Evolutionary conservation across 2,797 vertebrate genomes (phyloP).

Genomic region (Botia almorhae): DNA sequence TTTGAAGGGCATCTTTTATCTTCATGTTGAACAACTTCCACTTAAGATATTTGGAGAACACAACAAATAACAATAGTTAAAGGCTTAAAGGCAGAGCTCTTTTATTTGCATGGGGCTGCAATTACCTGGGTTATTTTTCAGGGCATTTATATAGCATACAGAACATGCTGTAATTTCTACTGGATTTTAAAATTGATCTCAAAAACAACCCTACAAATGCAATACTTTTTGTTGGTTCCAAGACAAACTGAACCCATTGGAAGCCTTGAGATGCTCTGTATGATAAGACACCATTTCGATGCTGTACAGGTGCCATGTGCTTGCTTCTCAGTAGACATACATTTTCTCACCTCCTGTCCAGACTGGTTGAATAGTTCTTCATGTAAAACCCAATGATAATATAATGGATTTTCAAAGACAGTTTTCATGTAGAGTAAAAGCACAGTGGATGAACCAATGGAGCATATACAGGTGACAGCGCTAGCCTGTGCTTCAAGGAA

Average conservation of each 20-base stretch:
- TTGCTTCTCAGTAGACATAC: not conserved
- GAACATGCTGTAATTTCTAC: not conserved
- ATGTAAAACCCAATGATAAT: not conserved
- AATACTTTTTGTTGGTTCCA: not conserved
- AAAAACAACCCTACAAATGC: not conserved
- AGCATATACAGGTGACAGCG: not conserved
- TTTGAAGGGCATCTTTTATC: no score
- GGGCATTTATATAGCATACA: not conserved
- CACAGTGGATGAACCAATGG: not conserved
- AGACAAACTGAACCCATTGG: not conserved
- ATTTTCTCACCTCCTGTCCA: slow-evolving; percentile 1
- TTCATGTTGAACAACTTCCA: not conserved
- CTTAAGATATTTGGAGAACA: not conserved
- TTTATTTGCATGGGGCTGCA: not conserved
- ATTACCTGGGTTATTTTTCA: not conserved
- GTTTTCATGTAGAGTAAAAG: not conserved
- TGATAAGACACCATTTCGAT: not conserved
- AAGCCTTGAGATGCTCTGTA: not conserved
- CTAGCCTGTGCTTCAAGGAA: not conserved
- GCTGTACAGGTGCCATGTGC: no score
- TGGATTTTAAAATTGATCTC: not conserved
- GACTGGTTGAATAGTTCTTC: slow-evolving; percentile 1
- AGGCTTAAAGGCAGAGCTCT: not conserved
- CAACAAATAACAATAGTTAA: not conserved
- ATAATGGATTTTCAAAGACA: slow-evolving; percentile 18